phyloP scores from a whole-genome alignment of 2,797 vertebrate genomes.

The Lepilemur septentrionalis region DNA sequence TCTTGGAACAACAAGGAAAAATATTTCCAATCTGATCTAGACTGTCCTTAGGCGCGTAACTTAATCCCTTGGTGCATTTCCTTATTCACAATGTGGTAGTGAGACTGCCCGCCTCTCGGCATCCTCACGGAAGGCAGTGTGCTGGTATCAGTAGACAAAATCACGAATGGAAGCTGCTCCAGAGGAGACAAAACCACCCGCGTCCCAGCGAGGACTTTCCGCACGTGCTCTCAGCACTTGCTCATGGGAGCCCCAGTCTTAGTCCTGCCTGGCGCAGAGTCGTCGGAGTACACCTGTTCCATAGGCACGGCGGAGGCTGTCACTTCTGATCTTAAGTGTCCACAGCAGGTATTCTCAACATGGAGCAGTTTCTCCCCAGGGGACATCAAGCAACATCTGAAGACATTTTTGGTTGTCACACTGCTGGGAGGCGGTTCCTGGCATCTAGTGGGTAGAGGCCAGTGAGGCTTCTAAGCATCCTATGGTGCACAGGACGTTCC shows the following conservation, averaged over 20 bases:
- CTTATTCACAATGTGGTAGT: background rate
- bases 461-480: background rate
- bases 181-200: background rate
- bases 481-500: background rate
- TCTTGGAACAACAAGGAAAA: background rate
- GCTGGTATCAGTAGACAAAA: background rate
- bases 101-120: background rate
- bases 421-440: background rate
- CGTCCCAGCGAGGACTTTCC: background rate
- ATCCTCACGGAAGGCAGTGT: rapidly evolving
- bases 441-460: background rate
- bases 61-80: background rate
- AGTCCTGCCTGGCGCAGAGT: background rate
- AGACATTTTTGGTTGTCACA: background rate
- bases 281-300: rapidly evolving
- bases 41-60: background rate
- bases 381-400: background rate
- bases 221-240: background rate
- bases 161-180: background rate
- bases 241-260: no score
- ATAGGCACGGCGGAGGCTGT: background rate
- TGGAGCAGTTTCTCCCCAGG: background rate
- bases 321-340: background rate
- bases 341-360: background rate
- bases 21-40: background rate